Percentiles rank a stretch among this genome's conserved stretches.
These are phyloP conservation scores for Brachyhypopomus gauderio DNA, from an alignment of 2,113 vertebrate species.

Conservation along the genomic window DNA sequence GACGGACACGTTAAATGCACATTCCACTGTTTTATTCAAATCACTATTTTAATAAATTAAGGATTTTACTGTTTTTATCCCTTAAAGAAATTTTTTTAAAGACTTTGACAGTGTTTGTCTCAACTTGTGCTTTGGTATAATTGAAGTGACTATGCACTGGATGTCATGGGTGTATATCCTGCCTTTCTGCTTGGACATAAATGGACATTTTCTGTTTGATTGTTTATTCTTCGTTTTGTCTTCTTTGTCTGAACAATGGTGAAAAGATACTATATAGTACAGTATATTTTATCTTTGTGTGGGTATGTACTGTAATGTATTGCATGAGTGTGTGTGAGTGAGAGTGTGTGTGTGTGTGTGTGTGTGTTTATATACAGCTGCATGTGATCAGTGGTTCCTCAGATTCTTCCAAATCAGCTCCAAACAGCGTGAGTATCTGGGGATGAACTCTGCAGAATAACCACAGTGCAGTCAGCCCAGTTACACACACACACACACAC, in stretches of 20 bases:
- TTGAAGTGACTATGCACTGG: constrained; percentile 59
- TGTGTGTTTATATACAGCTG: constrained; percentile 71
- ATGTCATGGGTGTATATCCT: constrained; percentile 39
- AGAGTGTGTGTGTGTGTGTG: background rate
- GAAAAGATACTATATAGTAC: background rate
- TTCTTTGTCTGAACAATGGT: background rate
- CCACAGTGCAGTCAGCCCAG: constrained; percentile 19
- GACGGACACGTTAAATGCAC: constrained; percentile 36
- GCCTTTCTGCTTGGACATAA: constrained; percentile 48
- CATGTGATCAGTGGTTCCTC: constrained; percentile 73
- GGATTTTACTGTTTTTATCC: constrained; percentile 20
- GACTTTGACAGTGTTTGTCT: background rate
- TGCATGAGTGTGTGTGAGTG: background rate
- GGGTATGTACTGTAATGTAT: too few species aligned
- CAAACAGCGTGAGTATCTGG: constrained; percentile 79
- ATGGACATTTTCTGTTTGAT: constrained; percentile 56
- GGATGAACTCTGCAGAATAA: constrained; percentile 77
- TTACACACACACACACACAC: background rate
- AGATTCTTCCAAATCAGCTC: constrained; percentile 72
- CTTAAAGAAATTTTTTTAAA: background rate
- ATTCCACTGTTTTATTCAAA: constrained; percentile 32
- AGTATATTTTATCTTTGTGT: background rate
- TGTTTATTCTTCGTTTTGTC: background rate
- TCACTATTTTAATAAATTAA: constrained; percentile 34
- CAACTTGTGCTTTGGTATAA: constrained; percentile 47